Conservation (phyloP, 2,888 invertebrate genomes). For the Apotomis betuletana region DNA sequence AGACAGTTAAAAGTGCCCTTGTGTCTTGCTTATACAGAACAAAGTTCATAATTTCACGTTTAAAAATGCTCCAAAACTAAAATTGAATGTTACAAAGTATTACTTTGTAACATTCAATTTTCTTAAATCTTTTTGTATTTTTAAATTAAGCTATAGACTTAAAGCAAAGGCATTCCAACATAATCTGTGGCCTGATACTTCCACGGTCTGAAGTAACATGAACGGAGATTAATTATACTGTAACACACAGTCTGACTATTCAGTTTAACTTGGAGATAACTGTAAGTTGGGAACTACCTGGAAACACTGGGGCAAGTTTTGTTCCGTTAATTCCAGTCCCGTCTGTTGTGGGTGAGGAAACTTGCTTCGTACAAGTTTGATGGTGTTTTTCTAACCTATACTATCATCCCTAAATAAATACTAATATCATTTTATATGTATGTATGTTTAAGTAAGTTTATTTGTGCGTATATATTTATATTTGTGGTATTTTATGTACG, state of each 20-base stretch:
- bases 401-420: no score
- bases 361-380: slow-evolving; percentile 23
- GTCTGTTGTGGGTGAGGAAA: slow-evolving; percentile 30
- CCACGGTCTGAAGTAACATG: neutral
- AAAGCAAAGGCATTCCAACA: neutral
- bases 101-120: no score
- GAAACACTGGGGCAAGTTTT: slow-evolving; percentile 35
- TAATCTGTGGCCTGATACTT: neutral
- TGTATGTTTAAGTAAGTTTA: no score
- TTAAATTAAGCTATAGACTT: neutral
- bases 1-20: no score
- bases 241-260: slow-evolving; percentile 34
- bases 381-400: neutral
- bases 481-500: no score
- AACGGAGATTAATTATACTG: slow-evolving; percentile 38
- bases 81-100: no score
- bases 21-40: no score
- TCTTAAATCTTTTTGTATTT: no score
- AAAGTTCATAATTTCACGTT: no score
- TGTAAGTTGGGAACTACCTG: slow-evolving; percentile 35
- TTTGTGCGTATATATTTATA: no score
- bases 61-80: no score
- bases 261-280: slow-evolving; percentile 36
- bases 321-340: slow-evolving; percentile 35
- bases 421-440: no score